These are phyloP conservation scores for Cavia aperea DNA, from an alignment of 2,113 vertebrate genomes.

Conservation along the genomic window DNA sequence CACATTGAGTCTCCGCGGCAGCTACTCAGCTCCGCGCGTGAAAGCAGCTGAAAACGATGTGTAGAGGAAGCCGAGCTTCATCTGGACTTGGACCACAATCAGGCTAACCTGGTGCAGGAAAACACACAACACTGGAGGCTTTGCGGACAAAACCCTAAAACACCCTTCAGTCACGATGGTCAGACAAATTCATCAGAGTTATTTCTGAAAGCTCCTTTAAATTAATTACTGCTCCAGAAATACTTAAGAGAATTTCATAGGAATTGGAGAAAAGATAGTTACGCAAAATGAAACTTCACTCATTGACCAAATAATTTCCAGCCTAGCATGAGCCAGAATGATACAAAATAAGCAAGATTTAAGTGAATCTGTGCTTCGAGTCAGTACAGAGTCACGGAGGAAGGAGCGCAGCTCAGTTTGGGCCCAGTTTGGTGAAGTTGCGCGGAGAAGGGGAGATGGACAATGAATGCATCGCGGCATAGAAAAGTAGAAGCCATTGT, in stretches of 20 bases:
- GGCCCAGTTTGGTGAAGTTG: fast-evolving
- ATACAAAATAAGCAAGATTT: neutral
- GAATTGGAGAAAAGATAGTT: neutral
- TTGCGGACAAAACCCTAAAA: neutral
- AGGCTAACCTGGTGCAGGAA: neutral
- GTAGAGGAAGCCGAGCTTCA: too few species aligned
- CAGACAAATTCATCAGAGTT: neutral
- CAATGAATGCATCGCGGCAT: neutral
- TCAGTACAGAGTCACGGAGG: too few species aligned
- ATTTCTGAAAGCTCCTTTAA: neutral
- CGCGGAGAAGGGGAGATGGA: neutral
- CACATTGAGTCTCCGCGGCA: neutral
- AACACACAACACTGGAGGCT: neutral
- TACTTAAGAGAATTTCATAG: neutral
- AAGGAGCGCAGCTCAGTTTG: fast-evolving
- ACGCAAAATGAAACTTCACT: neutral
- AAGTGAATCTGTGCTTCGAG: neutral
- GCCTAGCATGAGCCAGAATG: neutral
- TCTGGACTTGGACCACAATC: too few species aligned
- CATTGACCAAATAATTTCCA: neutral
- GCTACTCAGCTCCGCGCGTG: neutral
- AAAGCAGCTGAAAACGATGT: fast-evolving
- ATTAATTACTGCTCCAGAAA: neutral
- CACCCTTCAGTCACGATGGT: neutral
- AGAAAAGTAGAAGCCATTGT: neutral